Percentiles rank a stretch among this genome's conserved stretches.
Evolutionary conservation across 2,888 invertebrate species (phyloP).

Genomic region (Drosophila subquinaria): DNA sequence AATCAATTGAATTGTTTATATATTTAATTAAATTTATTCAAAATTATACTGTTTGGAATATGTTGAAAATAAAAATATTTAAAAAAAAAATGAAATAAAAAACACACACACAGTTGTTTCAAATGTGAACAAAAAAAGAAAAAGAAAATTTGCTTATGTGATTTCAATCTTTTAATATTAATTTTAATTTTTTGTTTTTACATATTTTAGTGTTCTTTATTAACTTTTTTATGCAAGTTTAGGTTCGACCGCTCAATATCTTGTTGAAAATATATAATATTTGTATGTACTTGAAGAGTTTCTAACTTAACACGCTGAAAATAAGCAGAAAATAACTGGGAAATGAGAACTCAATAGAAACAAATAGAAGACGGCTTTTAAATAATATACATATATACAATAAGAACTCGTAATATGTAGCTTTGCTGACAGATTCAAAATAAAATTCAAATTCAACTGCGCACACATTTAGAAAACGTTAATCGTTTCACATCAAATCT

Average conservation of each 20-base stretch:
- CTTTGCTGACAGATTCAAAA: neutral
- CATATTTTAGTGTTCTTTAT: neutral
- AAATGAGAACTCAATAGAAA: conserved; percentile 11
- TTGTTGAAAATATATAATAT: neutral
- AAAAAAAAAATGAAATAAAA: conserved; percentile 14
- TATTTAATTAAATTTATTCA: conserved; percentile 62
- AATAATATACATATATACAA: conserved; percentile 8
- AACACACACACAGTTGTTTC: conserved; percentile 17
- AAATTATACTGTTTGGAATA: conserved; percentile 63
- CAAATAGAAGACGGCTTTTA: conserved; percentile 9
- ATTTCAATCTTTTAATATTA: neutral
- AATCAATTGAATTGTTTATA: conserved; percentile 57
- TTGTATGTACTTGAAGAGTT: neutral
- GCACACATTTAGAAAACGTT: conserved; percentile 51
- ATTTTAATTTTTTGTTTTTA: conserved; percentile 5
- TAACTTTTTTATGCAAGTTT: neutral
- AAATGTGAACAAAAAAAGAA: conserved; percentile 7
- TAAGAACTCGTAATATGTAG: conserved; percentile 29
- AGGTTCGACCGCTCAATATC: conserved; percentile 17
- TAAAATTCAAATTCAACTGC: neutral
- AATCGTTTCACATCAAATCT: conserved; percentile 30
- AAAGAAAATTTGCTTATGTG: neutral
- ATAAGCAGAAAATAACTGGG: neutral
- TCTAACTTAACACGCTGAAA: neutral
- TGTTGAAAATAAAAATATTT: conserved; percentile 33